Conservation (phyloP, 2,113 vertebrate genomes). For the Parotia lawesii region DNA sequence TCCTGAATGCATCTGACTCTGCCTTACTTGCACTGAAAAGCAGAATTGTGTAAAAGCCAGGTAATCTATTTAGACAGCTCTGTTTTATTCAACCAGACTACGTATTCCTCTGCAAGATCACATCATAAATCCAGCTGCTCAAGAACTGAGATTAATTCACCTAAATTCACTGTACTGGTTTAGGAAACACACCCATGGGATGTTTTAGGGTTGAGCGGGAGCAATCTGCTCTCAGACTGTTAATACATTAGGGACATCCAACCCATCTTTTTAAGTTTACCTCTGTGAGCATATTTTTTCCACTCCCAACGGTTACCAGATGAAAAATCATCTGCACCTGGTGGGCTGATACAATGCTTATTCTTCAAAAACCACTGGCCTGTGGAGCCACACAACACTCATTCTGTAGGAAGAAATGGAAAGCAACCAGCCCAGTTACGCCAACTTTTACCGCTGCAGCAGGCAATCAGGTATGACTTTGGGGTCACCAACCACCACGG, state of each 20-base stretch:
- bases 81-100: not conserved
- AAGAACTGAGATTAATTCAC: not conserved
- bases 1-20: not conserved
- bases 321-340: not conserved
- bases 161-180: not conserved
- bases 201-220: not conserved
- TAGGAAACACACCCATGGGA: not conserved
- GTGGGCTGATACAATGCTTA: not conserved
- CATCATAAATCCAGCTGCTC: not conserved
- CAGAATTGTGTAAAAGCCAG: not conserved
- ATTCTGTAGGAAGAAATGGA: not conserved
- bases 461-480: not conserved
- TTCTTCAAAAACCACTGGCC: not conserved
- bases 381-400: no score
- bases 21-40: not conserved
- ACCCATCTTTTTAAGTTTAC: not conserved
- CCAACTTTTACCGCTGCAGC: not conserved
- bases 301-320: not conserved
- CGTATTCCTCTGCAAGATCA: not conserved
- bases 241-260: not conserved
- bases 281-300: not conserved
- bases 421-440: not conserved
- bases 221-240: not conserved
- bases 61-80: not conserved
- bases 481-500: not conserved